A percentile compares a stretch with the other conserved stretches of the same genome.
Evolutionary conservation across 2,888 invertebrate genomes (phyloP).

Genomic region (Drosophila picticornis): DNA sequence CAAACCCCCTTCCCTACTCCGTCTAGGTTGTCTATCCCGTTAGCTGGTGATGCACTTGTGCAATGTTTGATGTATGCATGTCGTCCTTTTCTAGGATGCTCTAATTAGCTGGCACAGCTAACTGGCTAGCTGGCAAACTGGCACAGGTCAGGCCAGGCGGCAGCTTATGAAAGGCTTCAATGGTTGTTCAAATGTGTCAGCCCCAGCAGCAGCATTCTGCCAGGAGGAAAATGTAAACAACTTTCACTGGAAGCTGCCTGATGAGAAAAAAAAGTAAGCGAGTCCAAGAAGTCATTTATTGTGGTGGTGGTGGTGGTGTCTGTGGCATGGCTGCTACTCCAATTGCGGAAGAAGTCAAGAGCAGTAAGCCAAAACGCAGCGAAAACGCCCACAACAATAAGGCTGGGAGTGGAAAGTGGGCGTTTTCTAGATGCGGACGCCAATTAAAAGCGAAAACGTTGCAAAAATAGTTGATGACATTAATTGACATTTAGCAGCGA

Average conservation of each 20-base stretch:
- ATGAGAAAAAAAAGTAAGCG: slow-evolving; percentile 8
- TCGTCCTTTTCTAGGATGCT: slow-evolving; percentile 54
- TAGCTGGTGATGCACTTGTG: slow-evolving; percentile 64
- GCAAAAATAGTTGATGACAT: slow-evolving; percentile 80
- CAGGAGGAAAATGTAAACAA: slow-evolving; percentile 69
- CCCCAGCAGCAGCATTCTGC: slow-evolving; percentile 37
- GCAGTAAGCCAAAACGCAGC: slow-evolving; percentile 33
- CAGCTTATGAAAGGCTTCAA: slow-evolving; percentile 63
- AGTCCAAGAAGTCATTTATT: slow-evolving; percentile 28
- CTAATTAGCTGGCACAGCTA: slow-evolving; percentile 68
- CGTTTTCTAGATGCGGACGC: slow-evolving; percentile 57
- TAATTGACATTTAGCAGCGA: slow-evolving; percentile 82
- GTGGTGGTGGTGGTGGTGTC: too few relatives aligned
- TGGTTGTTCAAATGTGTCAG: slow-evolving; percentile 75
- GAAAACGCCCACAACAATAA: slow-evolving; percentile 47
- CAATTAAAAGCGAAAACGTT: slow-evolving; percentile 82
- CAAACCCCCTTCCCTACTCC: not conserved
- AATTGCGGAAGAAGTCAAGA: slow-evolving; percentile 66
- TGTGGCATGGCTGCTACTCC: slow-evolving; percentile 6
- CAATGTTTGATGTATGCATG: slow-evolving; percentile 71
- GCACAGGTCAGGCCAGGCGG: slow-evolving; percentile 37
- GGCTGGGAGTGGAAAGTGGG: slow-evolving; percentile 31
- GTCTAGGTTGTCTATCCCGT: slow-evolving; percentile 14
- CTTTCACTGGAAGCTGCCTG: slow-evolving; percentile 67
- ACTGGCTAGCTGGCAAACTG: slow-evolving; percentile 72